Conservation (phyloP, 2,113 vertebrate genomes). For the Phainopepla nitens region DNA sequence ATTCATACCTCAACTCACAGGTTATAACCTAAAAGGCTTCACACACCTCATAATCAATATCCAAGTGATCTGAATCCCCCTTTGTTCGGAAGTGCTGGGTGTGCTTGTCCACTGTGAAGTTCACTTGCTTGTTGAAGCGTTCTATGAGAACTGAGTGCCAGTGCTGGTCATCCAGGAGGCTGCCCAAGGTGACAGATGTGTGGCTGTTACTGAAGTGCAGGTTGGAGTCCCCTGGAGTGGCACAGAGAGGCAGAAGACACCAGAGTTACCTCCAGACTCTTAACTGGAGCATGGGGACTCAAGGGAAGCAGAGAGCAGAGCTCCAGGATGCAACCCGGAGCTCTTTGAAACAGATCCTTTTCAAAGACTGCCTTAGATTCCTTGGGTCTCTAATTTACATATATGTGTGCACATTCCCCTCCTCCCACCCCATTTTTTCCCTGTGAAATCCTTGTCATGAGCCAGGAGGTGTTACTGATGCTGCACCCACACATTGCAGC, state of each 20-base stretch:
- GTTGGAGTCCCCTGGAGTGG: conserved; percentile 82
- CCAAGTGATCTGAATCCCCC: conserved; percentile 88
- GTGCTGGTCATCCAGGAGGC: conserved; percentile 93
- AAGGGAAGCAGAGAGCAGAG: background rate
- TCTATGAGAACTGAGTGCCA: conserved; percentile 95
- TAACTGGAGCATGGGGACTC: background rate
- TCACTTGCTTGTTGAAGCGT: conserved; percentile 93
- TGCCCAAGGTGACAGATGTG: conserved; percentile 82
- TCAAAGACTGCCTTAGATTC: background rate
- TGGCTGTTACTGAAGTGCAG: conserved; percentile 77
- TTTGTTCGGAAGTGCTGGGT: conserved; percentile 88
- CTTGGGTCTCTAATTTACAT: background rate
- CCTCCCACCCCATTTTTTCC: accelerated
- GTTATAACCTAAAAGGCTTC: background rate
- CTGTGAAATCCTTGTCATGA: background rate
- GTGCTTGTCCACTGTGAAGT: conserved; percentile 91
- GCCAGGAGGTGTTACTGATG: background rate
- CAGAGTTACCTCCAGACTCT: background rate
- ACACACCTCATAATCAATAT: conserved; percentile 97
- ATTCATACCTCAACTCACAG: background rate
- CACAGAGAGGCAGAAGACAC: conserved; percentile 15
- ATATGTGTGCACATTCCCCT: accelerated
- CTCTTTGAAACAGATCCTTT: background rate
- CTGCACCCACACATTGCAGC: background rate
- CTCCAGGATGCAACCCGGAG: background rate